Evolutionary conservation across 2,797 vertebrate species (phyloP).

Genomic region (Malacoraja senta): DNA sequence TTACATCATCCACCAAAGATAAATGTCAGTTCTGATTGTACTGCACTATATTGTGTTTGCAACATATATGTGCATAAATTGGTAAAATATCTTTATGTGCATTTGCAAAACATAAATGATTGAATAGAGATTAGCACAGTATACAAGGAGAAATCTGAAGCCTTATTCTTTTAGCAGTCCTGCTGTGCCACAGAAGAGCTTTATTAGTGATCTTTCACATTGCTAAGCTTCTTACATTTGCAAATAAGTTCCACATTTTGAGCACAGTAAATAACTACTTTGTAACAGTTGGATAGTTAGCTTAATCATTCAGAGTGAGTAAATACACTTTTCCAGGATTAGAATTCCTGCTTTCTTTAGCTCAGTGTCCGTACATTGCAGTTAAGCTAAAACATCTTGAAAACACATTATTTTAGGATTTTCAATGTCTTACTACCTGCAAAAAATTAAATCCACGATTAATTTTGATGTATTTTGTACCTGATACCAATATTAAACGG

Average conservation of each 20-base stretch:
- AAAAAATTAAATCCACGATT: neutral
- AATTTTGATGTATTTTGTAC: neutral
- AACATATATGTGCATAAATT: neutral
- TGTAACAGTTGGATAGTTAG: constrained; percentile 37
- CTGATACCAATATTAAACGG: neutral
- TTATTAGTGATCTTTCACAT: constrained; percentile 72
- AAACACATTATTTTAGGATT: neutral
- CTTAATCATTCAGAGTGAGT: constrained; percentile 34
- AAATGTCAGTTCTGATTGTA: neutral
- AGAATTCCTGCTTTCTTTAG: constrained; percentile 21
- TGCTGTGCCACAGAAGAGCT: constrained; percentile 72
- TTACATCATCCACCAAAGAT: neutral
- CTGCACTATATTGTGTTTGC: neutral
- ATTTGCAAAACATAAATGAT: neutral
- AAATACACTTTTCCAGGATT: constrained; percentile 28
- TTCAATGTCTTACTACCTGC: neutral
- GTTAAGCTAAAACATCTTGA: neutral
- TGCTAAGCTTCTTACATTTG: constrained; percentile 68
- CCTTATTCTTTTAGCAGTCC: constrained; percentile 65
- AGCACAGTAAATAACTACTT: constrained; percentile 37
- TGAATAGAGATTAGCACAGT: constrained; percentile 25
- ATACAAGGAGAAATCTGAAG: constrained; percentile 25
- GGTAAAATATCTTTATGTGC: constrained; percentile 8
- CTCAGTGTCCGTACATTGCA: neutral
- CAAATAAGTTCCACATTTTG: constrained; percentile 52